Base-by-base conservation (phyloP, 2,888 invertebrate species). In the Drosophila paracracens region DNA sequence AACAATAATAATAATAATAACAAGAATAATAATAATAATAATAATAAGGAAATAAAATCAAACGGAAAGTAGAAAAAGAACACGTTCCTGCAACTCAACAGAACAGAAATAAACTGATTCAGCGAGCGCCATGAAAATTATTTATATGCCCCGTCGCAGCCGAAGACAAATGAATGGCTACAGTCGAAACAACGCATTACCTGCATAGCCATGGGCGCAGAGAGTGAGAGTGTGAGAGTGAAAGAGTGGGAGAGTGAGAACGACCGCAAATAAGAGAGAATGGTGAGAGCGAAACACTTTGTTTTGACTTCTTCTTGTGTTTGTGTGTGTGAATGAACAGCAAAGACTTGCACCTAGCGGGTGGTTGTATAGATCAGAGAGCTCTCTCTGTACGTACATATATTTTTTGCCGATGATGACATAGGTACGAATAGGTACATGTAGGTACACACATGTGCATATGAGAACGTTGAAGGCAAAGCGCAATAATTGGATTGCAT, bases 91-190 rank as follows among this genome's bases (percentile, higher is more conserved):
- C 92, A 92, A 92, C 92, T 91, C 85, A 93, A 93, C 90, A 91
- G 92, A 92, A 92, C 92, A 89, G 92, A 92, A 92, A 93, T 92
- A 92, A 92, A 92, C 93, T 92, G 90, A 92, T 89, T 82, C 76
- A 67, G 58, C 64, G 81, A 88, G 79, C 62, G 77, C 67, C 74
- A 80, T 84, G 87, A 75, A 85, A 83, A 88, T 88, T 89, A 85
- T 85, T 85, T 85, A 81, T 86, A 88, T 90, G 87, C 81, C 83
- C 78, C 85, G 46, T 69, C 38, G 71, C 57, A 29, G 36, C 40
- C 52, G 43, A 59, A 66, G 48, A 48, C 62, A 79, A 70, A 70
- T 48, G 56, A 57, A 56, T 67, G 69, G 46, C 25, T 4, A 25
- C 16, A 70, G 53, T 40, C 59, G 25, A 54, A 65, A 52, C 60